Evolutionary conservation across 2,113 vertebrate genomes (phyloP).

Genomic region (Ceyx margarethae): DNA sequence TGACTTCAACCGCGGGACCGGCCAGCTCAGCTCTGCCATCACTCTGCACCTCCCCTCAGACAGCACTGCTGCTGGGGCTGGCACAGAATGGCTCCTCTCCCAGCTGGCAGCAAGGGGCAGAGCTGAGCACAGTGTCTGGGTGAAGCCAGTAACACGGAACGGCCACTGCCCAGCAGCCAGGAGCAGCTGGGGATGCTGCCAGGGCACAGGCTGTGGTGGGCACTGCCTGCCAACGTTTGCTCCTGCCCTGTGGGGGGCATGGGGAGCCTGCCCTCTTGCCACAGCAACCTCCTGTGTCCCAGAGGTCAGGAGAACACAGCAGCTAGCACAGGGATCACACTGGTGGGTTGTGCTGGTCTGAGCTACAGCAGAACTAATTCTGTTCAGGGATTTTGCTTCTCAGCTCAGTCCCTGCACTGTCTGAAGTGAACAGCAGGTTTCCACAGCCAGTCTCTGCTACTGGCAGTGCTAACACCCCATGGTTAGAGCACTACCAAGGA

Average conservation of each 20-base stretch:
- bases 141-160: too few species aligned
- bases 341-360: neutral
- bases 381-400: too few species aligned
- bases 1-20: constrained; percentile 58
- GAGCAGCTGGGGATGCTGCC: neutral
- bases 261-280: neutral
- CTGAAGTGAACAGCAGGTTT: too few species aligned
- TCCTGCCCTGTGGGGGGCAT: rapidly evolving
- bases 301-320: neutral
- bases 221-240: too few species aligned
- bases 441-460: too few species aligned
- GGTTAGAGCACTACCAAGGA: neutral
- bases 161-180: too few species aligned
- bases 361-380: too few species aligned
- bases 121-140: too few species aligned
- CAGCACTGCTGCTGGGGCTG: too few species aligned
- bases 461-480: too few species aligned
- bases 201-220: rapidly evolving
- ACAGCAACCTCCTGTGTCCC: neutral
- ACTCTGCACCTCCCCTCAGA: neutral
- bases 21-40: neutral
- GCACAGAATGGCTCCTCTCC: neutral
- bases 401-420: too few species aligned
- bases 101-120: neutral
- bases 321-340: neutral